Percentiles rank a stretch among this genome's conserved stretches.
Evolutionary conservation across 1,140 invertebrate genomes (phyloP).

Genomic region (Asobara japonica): DNA sequence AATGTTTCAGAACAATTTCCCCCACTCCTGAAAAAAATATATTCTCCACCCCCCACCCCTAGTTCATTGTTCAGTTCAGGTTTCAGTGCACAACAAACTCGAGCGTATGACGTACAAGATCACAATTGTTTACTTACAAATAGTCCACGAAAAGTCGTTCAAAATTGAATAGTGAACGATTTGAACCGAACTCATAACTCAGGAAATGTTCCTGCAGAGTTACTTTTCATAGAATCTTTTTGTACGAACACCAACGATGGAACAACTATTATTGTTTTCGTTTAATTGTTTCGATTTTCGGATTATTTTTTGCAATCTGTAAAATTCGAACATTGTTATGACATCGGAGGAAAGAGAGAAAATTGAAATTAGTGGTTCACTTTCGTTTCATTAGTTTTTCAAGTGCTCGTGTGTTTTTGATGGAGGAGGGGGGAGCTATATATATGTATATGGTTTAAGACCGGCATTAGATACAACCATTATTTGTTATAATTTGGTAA

Average conservation of each 20-base stretch:
- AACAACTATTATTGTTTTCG: too few species aligned
- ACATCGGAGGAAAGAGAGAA: too few species aligned
- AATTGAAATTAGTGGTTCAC: background rate
- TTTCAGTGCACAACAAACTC: background rate
- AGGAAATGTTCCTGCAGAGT: too few species aligned
- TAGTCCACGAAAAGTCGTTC: too few species aligned
- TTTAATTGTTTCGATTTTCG: too few species aligned
- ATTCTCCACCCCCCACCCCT: slow-evolving; percentile 1
- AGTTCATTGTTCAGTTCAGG: background rate
- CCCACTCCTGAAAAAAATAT: background rate
- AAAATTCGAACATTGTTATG: too few species aligned
- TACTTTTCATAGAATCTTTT: too few species aligned
- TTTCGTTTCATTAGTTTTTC: background rate
- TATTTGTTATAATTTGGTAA: background rate
- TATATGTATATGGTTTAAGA: background rate
- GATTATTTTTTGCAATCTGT: too few species aligned
- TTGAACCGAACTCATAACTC: too few species aligned
- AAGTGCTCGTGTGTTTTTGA: background rate
- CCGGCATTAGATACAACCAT: background rate
- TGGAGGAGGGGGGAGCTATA: background rate
- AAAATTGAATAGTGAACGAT: too few species aligned
- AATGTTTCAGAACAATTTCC: slow-evolving; percentile 25
- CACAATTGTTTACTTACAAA: too few species aligned
- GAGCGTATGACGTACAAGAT: background rate
- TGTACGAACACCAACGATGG: too few species aligned